Evolutionary conservation across 2,888 invertebrate species (phyloP), one percentile per base, ranked within the genome.

Genomic region (Cinara cedri): DNA sequence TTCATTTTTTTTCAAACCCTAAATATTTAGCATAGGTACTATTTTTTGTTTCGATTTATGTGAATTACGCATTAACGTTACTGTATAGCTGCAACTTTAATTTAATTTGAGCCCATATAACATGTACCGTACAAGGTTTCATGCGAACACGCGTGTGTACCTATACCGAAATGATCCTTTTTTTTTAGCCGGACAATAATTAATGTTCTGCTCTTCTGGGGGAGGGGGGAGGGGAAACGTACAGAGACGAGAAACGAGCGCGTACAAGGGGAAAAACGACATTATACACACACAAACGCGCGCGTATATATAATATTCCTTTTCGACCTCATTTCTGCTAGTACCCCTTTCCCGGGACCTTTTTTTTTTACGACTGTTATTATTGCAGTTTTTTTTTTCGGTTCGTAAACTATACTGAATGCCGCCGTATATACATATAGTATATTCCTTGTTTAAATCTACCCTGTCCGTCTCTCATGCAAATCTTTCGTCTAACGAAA

Each of bases 391-490:
- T 75, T 75, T 54, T 44, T 75, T 75, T 65, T 44, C 26, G 63
- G 65, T 75, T 65, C 65, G 44, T 16, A 65, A 65, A 75, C 65
- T 75, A 44, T 24, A 26, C 19, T 63, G 63, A 74, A 74, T 49
- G 19, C 46, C n/a, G 46, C n/a, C n/a, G n/a, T n/a, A n/a, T n/a
- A n/a, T n/a, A n/a, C n/a, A n/a, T n/a, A n/a, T n/a, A n/a, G n/a
- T n/a, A n/a, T 13, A 2, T n/a, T 51, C 34, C 19, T 0, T 16
- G 24, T 24, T 14, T 24, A 46, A 72, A 72, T 46, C 24, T 70
- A 26, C 8, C 6, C 19, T 1, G 19, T n/a, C 49, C n/a, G 44
- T 54, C 44, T 62, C n/a, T 46, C 46, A 54, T 66, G 55, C 44
- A 49, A 76, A 76, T 76, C 65, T n/a, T 68, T 66, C 26, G 46